phyloP scores from a whole-genome alignment of 2,888 invertebrate genomes.

The Caenorhabditis sp. region DNA sequence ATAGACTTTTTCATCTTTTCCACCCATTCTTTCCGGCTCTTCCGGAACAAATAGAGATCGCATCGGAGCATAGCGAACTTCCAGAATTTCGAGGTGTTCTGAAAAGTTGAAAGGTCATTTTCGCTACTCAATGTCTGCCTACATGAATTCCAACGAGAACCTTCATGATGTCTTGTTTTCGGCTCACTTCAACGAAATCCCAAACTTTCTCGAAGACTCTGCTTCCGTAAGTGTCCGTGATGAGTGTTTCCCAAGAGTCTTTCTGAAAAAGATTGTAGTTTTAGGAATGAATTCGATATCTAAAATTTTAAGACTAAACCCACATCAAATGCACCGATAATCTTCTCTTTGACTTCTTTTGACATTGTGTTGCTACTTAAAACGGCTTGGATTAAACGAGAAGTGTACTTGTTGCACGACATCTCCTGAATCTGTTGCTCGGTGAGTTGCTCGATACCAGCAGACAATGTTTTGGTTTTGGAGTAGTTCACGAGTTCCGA shows the following conservation, averaged over 20 bases:
- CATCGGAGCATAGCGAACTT: conserved; percentile 73
- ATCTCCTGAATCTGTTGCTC: conserved; percentile 57
- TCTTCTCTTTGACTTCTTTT: conserved; percentile 58
- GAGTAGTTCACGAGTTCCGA: conserved; percentile 62
- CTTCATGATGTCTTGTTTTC: conserved; percentile 71
- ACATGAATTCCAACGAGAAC: conserved; percentile 68
- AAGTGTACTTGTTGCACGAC: conserved; percentile 63
- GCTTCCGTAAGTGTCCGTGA: conserved; percentile 66
- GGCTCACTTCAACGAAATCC: conserved; percentile 65
- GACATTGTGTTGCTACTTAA: conserved; percentile 57
- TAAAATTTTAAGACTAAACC: conserved; percentile 4
- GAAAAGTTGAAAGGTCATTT: conserved; percentile 18
- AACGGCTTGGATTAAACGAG: conserved; percentile 64
- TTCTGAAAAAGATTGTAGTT: conserved; percentile 48
- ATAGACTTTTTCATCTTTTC: conserved; percentile 67
- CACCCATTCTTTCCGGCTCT: conserved; percentile 69
- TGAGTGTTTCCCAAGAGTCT: conserved; percentile 62
- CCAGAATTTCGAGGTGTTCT: conserved; percentile 70
- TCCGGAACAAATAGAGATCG: conserved; percentile 66
- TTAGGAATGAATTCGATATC: neutral
- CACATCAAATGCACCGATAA: conserved; percentile 66
- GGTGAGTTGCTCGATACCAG: conserved; percentile 54
- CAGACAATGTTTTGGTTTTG: conserved; percentile 65
- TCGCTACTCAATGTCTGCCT: neutral
- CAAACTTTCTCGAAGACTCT: conserved; percentile 70